phyloP scores from a whole-genome alignment of 2,888 invertebrate genomes.

The Slavum lentiscoides region DNA sequence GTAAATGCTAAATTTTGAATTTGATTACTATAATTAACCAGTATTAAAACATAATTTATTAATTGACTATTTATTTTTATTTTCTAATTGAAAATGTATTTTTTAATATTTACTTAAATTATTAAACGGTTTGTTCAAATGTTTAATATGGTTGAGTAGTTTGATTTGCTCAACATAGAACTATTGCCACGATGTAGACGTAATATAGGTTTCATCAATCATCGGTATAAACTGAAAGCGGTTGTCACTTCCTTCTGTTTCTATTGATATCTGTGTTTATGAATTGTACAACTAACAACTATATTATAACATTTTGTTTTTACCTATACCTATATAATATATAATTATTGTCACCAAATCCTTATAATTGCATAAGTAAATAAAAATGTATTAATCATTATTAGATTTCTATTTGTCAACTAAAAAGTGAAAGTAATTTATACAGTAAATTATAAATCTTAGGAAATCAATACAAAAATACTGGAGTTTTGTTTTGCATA shows the following conservation, averaged over 20 bases:
- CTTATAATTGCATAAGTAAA: background rate
- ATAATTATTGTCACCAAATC: background rate
- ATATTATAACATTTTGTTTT: background rate
- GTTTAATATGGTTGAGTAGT: background rate
- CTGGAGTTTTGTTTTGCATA: background rate
- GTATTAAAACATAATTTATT: too few relatives aligned
- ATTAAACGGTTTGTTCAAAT: too few relatives aligned
- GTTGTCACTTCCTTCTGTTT: constrained; percentile 8
- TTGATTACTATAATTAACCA: too few relatives aligned
- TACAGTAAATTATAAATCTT: background rate
- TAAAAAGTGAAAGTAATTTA: background rate
- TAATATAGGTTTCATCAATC: constrained; percentile 30
- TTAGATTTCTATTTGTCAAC: background rate
- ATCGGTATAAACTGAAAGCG: background rate
- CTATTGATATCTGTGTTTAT: constrained; percentile 24
- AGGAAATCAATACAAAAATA: background rate
- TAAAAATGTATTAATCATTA: background rate
- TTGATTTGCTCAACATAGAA: background rate
- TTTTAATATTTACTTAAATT: too few relatives aligned
- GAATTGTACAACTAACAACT: background rate
- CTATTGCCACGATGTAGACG: background rate
- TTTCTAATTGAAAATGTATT: too few relatives aligned
- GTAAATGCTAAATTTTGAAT: too few relatives aligned
- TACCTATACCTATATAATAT: background rate
- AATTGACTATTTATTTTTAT: too few relatives aligned